Conservation (phyloP, 2,113 vertebrate species). For the Erythrolamprus reginae region DNA sequence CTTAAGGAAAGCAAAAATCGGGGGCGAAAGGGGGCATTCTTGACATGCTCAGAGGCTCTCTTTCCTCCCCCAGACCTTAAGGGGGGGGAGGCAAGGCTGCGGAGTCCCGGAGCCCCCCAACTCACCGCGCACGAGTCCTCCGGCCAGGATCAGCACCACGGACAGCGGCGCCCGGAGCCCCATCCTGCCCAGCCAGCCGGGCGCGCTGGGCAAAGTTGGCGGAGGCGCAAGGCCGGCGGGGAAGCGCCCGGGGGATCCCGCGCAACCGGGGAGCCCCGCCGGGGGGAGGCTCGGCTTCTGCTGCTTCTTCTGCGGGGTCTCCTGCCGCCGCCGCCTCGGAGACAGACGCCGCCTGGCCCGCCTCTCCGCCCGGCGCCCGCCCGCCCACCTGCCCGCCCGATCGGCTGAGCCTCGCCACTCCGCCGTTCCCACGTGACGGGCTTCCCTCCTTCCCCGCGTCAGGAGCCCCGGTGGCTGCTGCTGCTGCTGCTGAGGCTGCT, state of each 20-base stretch:
- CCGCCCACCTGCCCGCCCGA: background rate
- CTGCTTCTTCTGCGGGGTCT: background rate
- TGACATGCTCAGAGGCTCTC: background rate
- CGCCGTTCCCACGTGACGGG: background rate
- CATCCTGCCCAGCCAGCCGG: conserved; percentile 42
- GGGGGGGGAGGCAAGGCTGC: background rate
- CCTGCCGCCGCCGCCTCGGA: background rate
- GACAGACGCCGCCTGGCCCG: background rate
- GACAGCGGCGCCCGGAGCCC: conserved; percentile 51
- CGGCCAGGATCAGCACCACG: conserved; percentile 61
- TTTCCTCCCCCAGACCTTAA: too few species aligned
- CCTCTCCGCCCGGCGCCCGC: background rate
- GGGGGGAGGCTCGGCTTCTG: background rate
- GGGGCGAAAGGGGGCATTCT: background rate
- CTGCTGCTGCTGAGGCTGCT: background rate
- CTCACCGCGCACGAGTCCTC: conserved; percentile 66
- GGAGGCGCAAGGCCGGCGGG: background rate
- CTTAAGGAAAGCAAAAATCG: too few species aligned
- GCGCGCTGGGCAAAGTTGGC: background rate
- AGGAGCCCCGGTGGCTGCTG: background rate
- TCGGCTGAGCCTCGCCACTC: background rate
- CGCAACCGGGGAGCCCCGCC: background rate
- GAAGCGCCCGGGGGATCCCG: background rate
- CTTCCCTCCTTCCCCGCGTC: conserved; percentile 1
- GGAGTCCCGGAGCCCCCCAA: background rate